These are phyloP conservation scores for Macropodus opercularis DNA, from an alignment of 2,797 vertebrate genomes.

Conservation along the genomic window DNA sequence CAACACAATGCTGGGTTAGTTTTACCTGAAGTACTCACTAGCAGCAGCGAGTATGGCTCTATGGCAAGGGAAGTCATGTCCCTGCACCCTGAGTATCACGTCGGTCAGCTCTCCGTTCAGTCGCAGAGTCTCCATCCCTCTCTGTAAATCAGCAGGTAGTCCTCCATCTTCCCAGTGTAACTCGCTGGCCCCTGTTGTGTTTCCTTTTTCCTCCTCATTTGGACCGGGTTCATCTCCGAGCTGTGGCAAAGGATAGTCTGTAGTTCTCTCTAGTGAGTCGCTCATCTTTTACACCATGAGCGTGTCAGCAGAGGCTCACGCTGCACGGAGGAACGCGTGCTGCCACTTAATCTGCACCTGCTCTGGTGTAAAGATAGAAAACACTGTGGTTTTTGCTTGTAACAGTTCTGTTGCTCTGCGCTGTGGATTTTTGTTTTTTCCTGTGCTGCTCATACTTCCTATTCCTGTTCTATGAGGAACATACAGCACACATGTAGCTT, in stretches of 20 bases:
- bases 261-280: conserved; percentile 70
- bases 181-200: conserved; percentile 25
- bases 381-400: conserved; percentile 41
- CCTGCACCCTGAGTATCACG: conserved; percentile 87
- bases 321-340: background rate
- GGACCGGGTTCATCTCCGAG: conserved; percentile 7
- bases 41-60: conserved; percentile 93
- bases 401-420: conserved; percentile 25
- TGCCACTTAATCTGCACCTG: conserved; percentile 38
- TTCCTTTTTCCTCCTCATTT: conserved; percentile 28
- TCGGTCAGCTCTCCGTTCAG: conserved; percentile 85
- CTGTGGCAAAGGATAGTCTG: conserved; percentile 52
- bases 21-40: conserved; percentile 98
- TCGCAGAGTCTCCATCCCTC: conserved; percentile 72
- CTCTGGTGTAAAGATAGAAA: conserved; percentile 8
- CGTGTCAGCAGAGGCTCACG: conserved; percentile 7
- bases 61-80: conserved; percentile 91
- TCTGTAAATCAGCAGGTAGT: conserved; percentile 72
- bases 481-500: conserved; percentile 32
- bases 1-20: background rate
- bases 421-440: conserved; percentile 65
- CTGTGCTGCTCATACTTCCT: conserved; percentile 70
- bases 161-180: conserved; percentile 72
- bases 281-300: conserved; percentile 56
- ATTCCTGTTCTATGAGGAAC: conserved; percentile 58